A percentile compares a stretch with the other conserved stretches of the same genome.
phyloP scores from a whole-genome alignment of 2,888 invertebrate species.

The Ferdinandea cuprea region DNA sequence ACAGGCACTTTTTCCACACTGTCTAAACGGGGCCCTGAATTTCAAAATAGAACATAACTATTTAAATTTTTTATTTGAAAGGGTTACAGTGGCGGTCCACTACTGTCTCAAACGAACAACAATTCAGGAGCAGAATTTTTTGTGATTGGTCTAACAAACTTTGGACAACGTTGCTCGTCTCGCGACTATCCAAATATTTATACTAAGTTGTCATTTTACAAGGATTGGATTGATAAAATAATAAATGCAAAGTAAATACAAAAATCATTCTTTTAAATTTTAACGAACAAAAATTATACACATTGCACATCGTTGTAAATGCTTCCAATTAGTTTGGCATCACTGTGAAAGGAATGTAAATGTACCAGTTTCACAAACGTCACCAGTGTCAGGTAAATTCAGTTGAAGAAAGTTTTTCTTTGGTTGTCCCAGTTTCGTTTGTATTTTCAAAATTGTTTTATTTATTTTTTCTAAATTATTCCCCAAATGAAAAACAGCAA shows the following conservation, averaged over 20 bases:
- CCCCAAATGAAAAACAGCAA: conserved; percentile 29
- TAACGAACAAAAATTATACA: background rate
- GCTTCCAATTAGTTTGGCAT: conserved; percentile 29
- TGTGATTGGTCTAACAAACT: conserved; percentile 50
- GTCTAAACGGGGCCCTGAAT: too few relatives aligned
- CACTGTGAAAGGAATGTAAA: conserved; percentile 6
- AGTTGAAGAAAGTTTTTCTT: conserved; percentile 57
- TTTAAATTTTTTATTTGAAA: background rate
- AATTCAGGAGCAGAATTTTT: conserved; percentile 15
- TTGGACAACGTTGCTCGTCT: conserved; percentile 53
- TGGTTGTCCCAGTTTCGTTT: conserved; percentile 31
- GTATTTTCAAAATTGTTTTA: conserved; percentile 16
- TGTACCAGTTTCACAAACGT: conserved; percentile 28
- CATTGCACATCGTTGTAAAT: conserved; percentile 10
- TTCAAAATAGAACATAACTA: too few relatives aligned
- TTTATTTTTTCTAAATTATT: background rate
- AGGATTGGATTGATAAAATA: conserved; percentile 45
- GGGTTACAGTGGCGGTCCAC: conserved; percentile 60
- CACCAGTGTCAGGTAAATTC: conserved; percentile 42
- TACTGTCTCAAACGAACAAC: conserved; percentile 27
- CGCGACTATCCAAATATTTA: conserved; percentile 53
- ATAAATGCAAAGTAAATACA: conserved; percentile 2
- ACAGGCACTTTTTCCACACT: too few relatives aligned
- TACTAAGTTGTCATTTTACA: conserved; percentile 45
- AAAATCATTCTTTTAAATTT: background rate